Evolutionary conservation across 2,113 vertebrate genomes (phyloP).

Genomic region (Platycercus adscitus): DNA sequence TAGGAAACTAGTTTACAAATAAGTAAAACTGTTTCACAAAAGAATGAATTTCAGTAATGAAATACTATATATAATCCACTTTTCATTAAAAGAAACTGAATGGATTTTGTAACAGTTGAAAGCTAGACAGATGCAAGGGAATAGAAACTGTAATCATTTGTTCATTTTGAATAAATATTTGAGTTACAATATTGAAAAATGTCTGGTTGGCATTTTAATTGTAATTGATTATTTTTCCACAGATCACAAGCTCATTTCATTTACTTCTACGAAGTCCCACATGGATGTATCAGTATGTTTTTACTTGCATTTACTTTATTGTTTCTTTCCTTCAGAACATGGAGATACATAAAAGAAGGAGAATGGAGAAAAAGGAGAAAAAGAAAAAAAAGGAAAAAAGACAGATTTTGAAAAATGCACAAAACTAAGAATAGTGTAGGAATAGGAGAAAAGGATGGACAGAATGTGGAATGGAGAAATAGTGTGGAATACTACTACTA

Average conservation of each 20-base stretch:
- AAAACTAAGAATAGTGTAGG: background rate
- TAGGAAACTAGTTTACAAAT: background rate
- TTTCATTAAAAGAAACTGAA: background rate
- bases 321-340: background rate
- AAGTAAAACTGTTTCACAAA: background rate
- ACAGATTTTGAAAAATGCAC: background rate
- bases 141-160: background rate
- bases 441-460: background rate
- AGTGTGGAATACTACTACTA: background rate
- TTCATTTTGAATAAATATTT: slow-evolving; percentile 22
- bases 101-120: background rate
- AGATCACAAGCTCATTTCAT: background rate
- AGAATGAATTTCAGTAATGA: background rate
- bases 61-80: background rate
- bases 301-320: background rate
- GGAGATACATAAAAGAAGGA: background rate
- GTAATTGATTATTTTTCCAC: background rate
- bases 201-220: slow-evolving; percentile 9
- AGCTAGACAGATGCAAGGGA: background rate
- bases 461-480: background rate
- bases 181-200: background rate
- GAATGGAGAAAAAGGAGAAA: background rate
- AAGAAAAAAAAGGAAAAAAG: background rate
- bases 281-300: background rate
- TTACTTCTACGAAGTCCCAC: background rate